A percentile compares a stretch with the other conserved stretches of the same genome.
Conservation (phyloP, 2,888 invertebrate species). For the Rhagium mordax region DNA sequence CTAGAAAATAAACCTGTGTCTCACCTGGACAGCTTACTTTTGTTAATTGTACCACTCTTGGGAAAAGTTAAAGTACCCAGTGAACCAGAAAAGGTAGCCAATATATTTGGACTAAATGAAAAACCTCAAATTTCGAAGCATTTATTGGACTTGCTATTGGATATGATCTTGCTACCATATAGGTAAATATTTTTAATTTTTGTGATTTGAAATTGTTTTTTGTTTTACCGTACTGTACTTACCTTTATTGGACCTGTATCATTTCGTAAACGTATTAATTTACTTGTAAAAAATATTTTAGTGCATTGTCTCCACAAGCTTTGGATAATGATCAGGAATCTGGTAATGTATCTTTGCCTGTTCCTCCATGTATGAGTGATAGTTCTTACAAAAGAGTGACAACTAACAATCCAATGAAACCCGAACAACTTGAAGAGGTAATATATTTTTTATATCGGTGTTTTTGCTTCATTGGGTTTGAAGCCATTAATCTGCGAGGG, state of each 20-base stretch:
- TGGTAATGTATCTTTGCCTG: slow-evolving; percentile 66
- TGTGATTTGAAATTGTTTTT: neutral
- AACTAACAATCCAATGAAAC: slow-evolving; percentile 79
- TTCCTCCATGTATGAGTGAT: slow-evolving; percentile 85
- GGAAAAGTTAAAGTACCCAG: slow-evolving; percentile 80
- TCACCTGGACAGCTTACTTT: slow-evolving; percentile 89
- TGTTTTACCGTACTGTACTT: neutral
- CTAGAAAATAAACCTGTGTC: slow-evolving; percentile 85
- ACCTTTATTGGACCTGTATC: too few relatives aligned
- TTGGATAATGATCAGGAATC: slow-evolving; percentile 51
- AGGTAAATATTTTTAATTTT: slow-evolving; percentile 72
- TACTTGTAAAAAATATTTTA: slow-evolving; percentile 48
- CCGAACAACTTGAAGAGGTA: slow-evolving; percentile 88
- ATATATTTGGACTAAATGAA: slow-evolving; percentile 81
- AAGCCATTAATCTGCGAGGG: too few relatives aligned
- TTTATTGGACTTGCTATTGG: slow-evolving; percentile 84
- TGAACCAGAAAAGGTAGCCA: slow-evolving; percentile 76
- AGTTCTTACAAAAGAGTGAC: slow-evolving; percentile 84
- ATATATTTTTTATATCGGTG: neutral
- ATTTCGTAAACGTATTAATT: neutral
- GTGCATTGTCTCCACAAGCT: slow-evolving; percentile 62
- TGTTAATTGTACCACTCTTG: slow-evolving; percentile 85
- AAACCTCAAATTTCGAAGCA: slow-evolving; percentile 80
- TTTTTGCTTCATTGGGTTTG: too few relatives aligned
- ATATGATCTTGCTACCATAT: slow-evolving; percentile 89